Base-by-base conservation (phyloP, 2,797 vertebrate genomes). In the Garrulus glandarius region DNA sequence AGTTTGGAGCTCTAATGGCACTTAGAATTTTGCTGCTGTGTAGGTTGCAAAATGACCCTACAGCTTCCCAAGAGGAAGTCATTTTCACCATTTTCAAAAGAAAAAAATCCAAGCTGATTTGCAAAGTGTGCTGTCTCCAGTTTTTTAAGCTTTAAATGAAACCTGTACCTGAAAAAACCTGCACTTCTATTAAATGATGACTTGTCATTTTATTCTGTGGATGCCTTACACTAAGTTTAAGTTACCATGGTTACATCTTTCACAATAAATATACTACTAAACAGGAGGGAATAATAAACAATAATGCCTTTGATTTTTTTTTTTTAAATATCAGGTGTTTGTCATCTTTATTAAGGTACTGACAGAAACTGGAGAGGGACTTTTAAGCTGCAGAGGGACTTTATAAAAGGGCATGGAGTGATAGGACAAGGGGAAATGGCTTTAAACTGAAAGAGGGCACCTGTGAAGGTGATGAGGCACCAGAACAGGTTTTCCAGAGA, bases 161-260 rank as follows among this genome's bases (percentile, higher is more conserved):
- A 77, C 21, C 44, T 37, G 10, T 32, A 69, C 32, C 47, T 82
- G 41, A 64, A 81, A 74, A 71, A 76, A 47, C 7, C 1, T 9
- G 8, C 22, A 57, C 30, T 11, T 44, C 9, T 27, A 34, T 76
- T 74, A 76, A 81, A 79, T 30, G 13, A 41, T 26, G 50, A 74
- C 46, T 34, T 83, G 52, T 16, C 8, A 26, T 52, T 87, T 75
- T 77, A 52, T 59, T 89, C 46, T 61, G 92, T 64, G 87, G 69
- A 83, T 57, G 74, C 41, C 74, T 65, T 39, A 90, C 1, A 5
- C 37, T 52, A 93, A 85, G 43, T 55, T 80, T 79, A 87, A 84
- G 75, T 69, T 88, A 86, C 56, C 27, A 53, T 20, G 17, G 86
- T 74, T 75, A 47, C 34, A 64, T 26, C 19, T 56, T 74, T 47